Evolutionary conservation across 2,888 invertebrate species (phyloP).

Genomic region (Acanthosepion esculentum): DNA sequence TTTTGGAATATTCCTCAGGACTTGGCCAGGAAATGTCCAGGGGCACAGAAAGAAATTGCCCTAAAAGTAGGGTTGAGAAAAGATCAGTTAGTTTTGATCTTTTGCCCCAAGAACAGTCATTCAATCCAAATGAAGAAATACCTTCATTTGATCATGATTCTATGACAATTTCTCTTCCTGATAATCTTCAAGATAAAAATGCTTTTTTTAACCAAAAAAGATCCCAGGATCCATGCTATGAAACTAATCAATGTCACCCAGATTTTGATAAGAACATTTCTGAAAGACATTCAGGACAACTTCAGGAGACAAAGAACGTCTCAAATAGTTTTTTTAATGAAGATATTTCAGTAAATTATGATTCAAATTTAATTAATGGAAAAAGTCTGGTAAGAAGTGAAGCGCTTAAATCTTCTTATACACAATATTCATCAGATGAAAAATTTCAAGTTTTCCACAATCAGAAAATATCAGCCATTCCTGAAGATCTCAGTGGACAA

Average conservation of each 20-base stretch:
- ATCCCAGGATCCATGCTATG: neutral
- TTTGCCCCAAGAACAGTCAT: neutral
- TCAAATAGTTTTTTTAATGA: neutral
- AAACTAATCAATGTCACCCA: neutral
- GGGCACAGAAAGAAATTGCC: neutral
- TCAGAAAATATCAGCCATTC: neutral
- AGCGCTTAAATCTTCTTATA: neutral
- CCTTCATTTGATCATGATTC: neutral
- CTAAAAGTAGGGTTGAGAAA: neutral
- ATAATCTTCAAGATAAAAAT: neutral
- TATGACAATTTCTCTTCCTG: neutral
- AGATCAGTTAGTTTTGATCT: neutral
- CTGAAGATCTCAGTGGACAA: neutral
- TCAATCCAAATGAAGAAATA: neutral
- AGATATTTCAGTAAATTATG: neutral
- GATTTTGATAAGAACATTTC: neutral
- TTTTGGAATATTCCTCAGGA: neutral
- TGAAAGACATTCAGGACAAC: neutral
- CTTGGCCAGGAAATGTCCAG: neutral
- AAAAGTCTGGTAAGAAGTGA: neutral
- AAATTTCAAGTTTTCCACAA: neutral
- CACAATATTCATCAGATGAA: neutral
- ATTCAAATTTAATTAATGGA: neutral
- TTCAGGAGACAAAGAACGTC: neutral
- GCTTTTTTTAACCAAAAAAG: neutral